Conservation (phyloP, 2,113 vertebrate species). For the Dromiciops gliroides region DNA sequence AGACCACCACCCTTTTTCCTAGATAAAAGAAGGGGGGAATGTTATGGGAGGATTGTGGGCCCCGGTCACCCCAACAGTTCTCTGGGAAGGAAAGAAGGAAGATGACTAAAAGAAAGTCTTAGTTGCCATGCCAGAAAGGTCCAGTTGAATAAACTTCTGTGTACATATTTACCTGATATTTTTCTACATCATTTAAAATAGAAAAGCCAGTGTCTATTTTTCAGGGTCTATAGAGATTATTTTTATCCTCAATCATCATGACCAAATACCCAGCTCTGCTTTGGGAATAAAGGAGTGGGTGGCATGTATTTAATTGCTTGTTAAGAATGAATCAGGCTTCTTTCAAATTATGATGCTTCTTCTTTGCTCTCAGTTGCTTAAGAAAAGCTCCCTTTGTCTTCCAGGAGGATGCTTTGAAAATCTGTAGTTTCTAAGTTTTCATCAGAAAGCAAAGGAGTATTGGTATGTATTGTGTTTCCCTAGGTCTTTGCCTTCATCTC, state of each 20-base stretch:
- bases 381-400: neutral
- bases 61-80: too few species aligned
- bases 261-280: constrained; percentile 50
- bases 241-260: constrained; percentile 69
- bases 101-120: neutral
- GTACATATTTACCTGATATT: constrained; percentile 36
- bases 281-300: constrained; percentile 34
- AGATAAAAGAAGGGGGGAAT: too few species aligned
- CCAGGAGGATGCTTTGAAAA: constrained; percentile 8
- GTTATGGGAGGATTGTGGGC: too few species aligned
- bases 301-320: constrained; percentile 52
- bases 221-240: constrained; percentile 56
- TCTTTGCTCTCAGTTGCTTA: neutral
- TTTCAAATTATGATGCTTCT: constrained; percentile 12
- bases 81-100: neutral
- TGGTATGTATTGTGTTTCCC: neutral
- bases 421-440: neutral
- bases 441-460: neutral
- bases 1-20: too few species aligned
- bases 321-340: constrained; percentile 44
- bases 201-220: constrained; percentile 48
- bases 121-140: constrained; percentile 47
- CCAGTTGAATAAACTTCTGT: neutral
- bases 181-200: constrained; percentile 64
- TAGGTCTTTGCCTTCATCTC: neutral